Evolutionary conservation across 2,797 vertebrate genomes (phyloP).

Genomic region (Chelmon rostratus): DNA sequence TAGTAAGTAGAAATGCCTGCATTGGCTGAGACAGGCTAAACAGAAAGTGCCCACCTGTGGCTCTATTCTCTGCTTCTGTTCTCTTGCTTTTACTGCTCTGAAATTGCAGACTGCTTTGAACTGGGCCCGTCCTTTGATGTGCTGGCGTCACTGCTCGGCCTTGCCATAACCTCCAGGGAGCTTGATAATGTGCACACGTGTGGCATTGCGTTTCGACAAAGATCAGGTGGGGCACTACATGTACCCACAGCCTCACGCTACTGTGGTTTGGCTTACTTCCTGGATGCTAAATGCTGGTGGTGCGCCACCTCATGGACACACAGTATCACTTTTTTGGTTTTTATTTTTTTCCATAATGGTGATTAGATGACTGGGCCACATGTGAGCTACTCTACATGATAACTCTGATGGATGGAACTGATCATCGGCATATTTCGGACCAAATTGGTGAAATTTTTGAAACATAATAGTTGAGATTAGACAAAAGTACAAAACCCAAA

Average conservation of each 20-base stretch:
- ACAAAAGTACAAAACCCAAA: neutral
- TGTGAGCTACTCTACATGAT: neutral
- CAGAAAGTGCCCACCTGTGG: slow-evolving; percentile 78
- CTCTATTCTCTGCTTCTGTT: slow-evolving; percentile 71
- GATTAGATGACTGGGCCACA: too few relatives aligned
- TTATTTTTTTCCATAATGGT: neutral
- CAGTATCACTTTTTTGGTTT: neutral
- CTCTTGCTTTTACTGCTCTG: slow-evolving; percentile 63
- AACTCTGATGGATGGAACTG: neutral
- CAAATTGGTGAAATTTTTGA: neutral
- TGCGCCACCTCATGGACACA: slow-evolving; percentile 65
- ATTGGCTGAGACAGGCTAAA: slow-evolving; percentile 37
- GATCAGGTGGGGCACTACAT: slow-evolving; percentile 67
- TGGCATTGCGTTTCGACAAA: slow-evolving; percentile 66
- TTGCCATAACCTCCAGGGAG: slow-evolving; percentile 65
- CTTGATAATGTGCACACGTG: slow-evolving; percentile 71
- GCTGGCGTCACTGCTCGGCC: slow-evolving; percentile 65
- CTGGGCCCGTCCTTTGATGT: slow-evolving; percentile 64
- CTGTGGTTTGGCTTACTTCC: slow-evolving; percentile 62
- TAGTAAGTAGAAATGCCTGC: slow-evolving; percentile 59
- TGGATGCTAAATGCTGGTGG: slow-evolving; percentile 40
- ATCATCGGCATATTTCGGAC: neutral
- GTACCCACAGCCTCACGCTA: slow-evolving; percentile 33
- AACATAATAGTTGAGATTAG: neutral
- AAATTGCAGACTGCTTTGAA: slow-evolving; percentile 79